Conservation (phyloP, 1,140 invertebrate genomes). For the Latrodectus geometricus region DNA sequence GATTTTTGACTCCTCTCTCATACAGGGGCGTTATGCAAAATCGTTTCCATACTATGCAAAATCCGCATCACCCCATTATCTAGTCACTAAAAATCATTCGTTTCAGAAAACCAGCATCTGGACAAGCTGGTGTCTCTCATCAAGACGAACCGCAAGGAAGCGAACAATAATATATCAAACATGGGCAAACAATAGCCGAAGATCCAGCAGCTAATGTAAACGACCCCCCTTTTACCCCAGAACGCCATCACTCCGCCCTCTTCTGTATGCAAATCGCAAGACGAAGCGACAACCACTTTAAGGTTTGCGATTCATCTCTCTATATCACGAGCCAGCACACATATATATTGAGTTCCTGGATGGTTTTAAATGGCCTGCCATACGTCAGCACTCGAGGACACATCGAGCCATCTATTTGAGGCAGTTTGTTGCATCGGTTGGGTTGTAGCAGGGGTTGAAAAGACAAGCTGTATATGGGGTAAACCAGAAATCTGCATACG, state of each 20-base stretch:
- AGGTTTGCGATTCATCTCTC: constrained; percentile 35
- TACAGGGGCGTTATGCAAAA: not conserved
- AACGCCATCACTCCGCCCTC: not conserved
- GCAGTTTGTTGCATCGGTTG: not conserved
- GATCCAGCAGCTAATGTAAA: constrained; percentile 33
- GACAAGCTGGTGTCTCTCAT: not conserved
- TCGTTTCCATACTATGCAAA: not conserved
- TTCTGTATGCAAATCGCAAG: constrained; percentile 23
- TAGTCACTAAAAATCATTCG: not conserved
- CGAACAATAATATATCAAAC: constrained; percentile 37
- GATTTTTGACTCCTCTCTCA: not conserved
- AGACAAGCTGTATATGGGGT: constrained; percentile 19
- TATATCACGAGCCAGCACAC: not conserved
- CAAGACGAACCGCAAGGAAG: not conserved
- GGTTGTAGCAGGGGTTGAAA: not conserved
- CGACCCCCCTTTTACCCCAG: not conserved
- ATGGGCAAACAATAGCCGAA: constrained; percentile 20
- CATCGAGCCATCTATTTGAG: constrained; percentile 28
- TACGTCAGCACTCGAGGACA: constrained; percentile 34
- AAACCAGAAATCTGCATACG: constrained; percentile 44
- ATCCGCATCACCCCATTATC: not conserved
- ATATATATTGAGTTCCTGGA: not conserved
- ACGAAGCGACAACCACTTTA: constrained; percentile 38
- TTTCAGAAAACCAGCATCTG: not conserved
- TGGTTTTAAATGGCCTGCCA: constrained; percentile 46